phyloP scores from a whole-genome alignment of 2,888 invertebrate species.

The Lasioglossum lativentre region DNA sequence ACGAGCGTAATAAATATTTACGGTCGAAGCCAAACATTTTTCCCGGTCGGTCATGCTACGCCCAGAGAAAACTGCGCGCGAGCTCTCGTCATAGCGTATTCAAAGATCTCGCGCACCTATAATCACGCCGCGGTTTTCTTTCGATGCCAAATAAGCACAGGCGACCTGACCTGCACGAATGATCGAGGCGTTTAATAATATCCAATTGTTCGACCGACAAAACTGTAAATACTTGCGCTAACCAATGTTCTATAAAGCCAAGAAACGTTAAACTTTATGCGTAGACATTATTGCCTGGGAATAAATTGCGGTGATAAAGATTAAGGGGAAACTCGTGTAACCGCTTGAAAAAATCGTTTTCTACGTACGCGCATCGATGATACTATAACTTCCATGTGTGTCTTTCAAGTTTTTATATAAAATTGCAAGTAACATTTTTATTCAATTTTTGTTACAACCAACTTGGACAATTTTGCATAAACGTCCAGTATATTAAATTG shows the following conservation, averaged over 20 bases:
- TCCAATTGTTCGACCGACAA: neutral
- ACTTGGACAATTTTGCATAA: neutral
- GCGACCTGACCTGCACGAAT: neutral
- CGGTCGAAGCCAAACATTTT: slow-evolving; percentile 1
- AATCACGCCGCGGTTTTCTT: neutral
- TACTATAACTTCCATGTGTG: neutral
- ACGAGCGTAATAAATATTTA: slow-evolving; percentile 16
- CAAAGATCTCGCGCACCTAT: slow-evolving; percentile 14
- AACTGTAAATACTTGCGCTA: neutral
- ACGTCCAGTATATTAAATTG: neutral
- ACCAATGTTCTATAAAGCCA: neutral
- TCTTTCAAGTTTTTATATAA: neutral
- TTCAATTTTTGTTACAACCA: neutral
- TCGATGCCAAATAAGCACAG: neutral
- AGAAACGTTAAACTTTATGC: neutral
- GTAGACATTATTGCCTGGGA: neutral
- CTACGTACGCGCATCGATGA: neutral
- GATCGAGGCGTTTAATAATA: neutral
- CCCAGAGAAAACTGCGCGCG: neutral
- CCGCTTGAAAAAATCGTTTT: neutral
- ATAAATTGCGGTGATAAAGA: neutral
- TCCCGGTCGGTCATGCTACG: neutral
- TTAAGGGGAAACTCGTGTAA: neutral
- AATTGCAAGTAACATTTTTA: neutral
- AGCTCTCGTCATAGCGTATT: slow-evolving; percentile 8